Percentiles rank a stretch among this genome's conserved stretches.
These are phyloP conservation scores for Orchestes rusci DNA, from an alignment of 2,888 invertebrate species.

Conservation along the genomic window DNA sequence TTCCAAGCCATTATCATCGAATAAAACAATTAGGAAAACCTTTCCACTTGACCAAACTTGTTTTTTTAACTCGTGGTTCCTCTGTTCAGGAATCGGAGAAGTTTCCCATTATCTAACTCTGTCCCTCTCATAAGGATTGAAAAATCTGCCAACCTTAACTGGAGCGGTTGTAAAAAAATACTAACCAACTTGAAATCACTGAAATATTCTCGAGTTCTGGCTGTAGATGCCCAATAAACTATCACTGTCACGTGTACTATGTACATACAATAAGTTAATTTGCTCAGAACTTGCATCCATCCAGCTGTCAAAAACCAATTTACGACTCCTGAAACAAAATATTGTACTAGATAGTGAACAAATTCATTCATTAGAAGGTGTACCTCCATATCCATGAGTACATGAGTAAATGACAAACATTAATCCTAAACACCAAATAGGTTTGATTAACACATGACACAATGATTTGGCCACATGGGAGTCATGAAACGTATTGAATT, in stretches of 20 bases:
- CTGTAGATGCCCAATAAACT: constrained; percentile 7
- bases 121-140: neutral
- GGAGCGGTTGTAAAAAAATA: constrained; percentile 3
- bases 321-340: constrained; percentile 40
- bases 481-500: constrained; percentile 8
- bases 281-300: constrained; percentile 48
- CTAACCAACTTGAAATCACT: constrained; percentile 23
- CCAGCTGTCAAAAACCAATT: constrained; percentile 48
- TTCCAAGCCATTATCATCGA: no score
- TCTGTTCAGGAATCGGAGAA: no score
- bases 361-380: neutral
- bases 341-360: neutral
- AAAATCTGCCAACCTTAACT: neutral
- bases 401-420: constrained; percentile 19
- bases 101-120: no score
- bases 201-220: constrained; percentile 17
- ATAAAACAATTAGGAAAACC: no score
- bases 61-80: no score
- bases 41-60: no score
- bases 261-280: constrained; percentile 51
- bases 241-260: constrained; percentile 41
- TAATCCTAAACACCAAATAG: constrained; percentile 21
- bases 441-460: constrained; percentile 15
- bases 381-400: constrained; percentile 21
- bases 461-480: constrained; percentile 7